phyloP scores from a whole-genome alignment of 2,888 invertebrate genomes.

The Drosophila aldrichi region DNA sequence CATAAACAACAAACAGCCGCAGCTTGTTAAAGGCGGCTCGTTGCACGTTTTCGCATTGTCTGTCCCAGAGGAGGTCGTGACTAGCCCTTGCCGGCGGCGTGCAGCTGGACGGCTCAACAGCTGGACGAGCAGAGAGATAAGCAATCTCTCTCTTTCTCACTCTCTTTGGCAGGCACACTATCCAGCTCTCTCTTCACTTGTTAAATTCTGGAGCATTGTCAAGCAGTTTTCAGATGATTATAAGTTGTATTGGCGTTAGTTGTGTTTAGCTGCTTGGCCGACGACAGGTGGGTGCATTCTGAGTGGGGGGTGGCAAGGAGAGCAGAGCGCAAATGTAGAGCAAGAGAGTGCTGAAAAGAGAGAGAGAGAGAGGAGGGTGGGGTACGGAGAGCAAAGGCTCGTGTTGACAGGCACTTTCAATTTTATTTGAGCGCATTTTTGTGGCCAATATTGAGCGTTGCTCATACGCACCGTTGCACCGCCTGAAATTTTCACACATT shows the following conservation, averaged over 20 bases:
- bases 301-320: not conserved
- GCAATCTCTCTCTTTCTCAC: not conserved
- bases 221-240: slow-evolving; percentile 54
- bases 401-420: slow-evolving; percentile 65
- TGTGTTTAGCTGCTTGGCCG: slow-evolving; percentile 32
- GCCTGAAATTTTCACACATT: slow-evolving; percentile 18
- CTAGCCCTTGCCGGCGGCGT: slow-evolving; percentile 69
- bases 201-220: slow-evolving; percentile 56
- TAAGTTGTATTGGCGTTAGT: slow-evolving; percentile 59
- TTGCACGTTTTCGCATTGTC: slow-evolving; percentile 60
- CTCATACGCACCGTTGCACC: slow-evolving; percentile 70
- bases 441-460: slow-evolving; percentile 60
- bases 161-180: not conserved
- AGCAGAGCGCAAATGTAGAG: not conserved
- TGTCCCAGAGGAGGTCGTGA: slow-evolving; percentile 35
- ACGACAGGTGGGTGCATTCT: slow-evolving; percentile 57
- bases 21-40: slow-evolving; percentile 28
- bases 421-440: slow-evolving; percentile 70
- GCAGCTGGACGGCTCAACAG: slow-evolving; percentile 51
- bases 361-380: not conserved
- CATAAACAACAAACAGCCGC: slow-evolving; percentile 50
- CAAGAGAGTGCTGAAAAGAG: slow-evolving; percentile 11
- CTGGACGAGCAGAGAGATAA: slow-evolving; percentile 53
- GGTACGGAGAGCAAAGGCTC: not conserved
- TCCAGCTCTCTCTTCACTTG: slow-evolving; percentile 37